phyloP scores from a whole-genome alignment of 2,888 invertebrate species.

The Choristoneura rosaceana region DNA sequence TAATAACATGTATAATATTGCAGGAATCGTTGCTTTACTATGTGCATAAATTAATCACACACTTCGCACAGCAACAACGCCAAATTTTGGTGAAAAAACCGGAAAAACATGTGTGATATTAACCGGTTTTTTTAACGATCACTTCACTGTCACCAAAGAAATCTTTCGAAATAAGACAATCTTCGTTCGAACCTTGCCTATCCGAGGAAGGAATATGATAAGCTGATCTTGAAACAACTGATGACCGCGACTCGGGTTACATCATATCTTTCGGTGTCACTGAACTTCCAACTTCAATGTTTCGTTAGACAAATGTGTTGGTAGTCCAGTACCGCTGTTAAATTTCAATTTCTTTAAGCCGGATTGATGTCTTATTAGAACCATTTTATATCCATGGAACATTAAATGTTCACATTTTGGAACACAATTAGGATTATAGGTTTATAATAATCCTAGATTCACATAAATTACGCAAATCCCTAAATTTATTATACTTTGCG shows the following conservation, averaged over 20 bases:
- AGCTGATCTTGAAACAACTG: constrained; percentile 14
- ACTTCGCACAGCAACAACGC: constrained; percentile 24
- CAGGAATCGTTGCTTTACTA: background rate
- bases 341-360: constrained; percentile 33
- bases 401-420: constrained; percentile 42
- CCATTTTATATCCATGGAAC: constrained; percentile 19
- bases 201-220: background rate
- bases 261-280: constrained; percentile 41
- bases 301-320: constrained; percentile 35
- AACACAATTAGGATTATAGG: constrained; percentile 42
- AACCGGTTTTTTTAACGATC: constrained; percentile 26
- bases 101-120: constrained; percentile 25
- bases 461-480: constrained; percentile 66
- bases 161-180: constrained; percentile 28
- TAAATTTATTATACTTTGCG: constrained; percentile 63
- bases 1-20: background rate
- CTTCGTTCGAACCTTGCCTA: background rate
- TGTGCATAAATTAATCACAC: constrained; percentile 19
- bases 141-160: constrained; percentile 12
- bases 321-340: constrained; percentile 29
- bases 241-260: constrained; percentile 35
- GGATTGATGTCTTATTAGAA: constrained; percentile 39
- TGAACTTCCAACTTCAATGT: constrained; percentile 39
- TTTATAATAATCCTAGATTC: constrained; percentile 44
- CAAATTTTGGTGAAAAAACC: constrained; percentile 14